Conservation (phyloP, 2,113 vertebrate genomes). For the Pseudorhombus dupliciocellatus region DNA sequence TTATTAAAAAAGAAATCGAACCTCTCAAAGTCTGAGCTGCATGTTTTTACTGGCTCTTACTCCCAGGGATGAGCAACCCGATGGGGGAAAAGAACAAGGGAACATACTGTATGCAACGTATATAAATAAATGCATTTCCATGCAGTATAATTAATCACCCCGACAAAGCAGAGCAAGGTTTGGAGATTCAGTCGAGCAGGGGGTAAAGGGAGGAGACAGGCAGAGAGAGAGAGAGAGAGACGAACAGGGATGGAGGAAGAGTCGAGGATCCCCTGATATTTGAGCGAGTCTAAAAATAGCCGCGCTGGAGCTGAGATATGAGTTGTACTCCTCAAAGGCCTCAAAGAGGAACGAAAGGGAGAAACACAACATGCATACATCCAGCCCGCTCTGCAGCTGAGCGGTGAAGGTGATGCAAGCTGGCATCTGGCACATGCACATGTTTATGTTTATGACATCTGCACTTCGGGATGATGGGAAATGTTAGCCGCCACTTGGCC, state of each 20-base stretch:
- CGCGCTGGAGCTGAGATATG: conserved; percentile 37
- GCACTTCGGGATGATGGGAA: conserved; percentile 16
- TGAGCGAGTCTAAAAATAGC: conserved; percentile 67
- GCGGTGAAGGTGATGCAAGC: neutral
- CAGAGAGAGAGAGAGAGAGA: conserved; percentile 44
- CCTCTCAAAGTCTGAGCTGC: neutral
- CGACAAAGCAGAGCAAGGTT: conserved; percentile 14
- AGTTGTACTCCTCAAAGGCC: conserved; percentile 33
- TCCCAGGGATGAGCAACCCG: conserved; percentile 13
- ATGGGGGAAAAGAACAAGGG: conserved; percentile 15
- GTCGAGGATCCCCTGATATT: conserved; percentile 55
- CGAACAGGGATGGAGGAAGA: conserved; percentile 38
- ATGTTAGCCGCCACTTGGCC: conserved; percentile 40
- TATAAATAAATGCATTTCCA: conserved; percentile 15
- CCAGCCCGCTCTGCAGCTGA: conserved; percentile 2
- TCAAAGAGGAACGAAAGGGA: conserved; percentile 4
- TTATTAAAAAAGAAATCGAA: neutral
- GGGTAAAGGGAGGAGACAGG: conserved; percentile 38
- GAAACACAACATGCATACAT: neutral
- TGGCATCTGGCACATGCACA: conserved; percentile 8
- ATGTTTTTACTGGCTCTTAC: neutral
- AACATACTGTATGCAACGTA: neutral
- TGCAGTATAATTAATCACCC: conserved; percentile 7
- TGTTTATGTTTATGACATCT: conserved; percentile 34
- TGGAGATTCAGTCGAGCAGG: conserved; percentile 16